Evolutionary conservation across 2,797 vertebrate genomes (phyloP).

Genomic region (Semaprochilodus insignis): DNA sequence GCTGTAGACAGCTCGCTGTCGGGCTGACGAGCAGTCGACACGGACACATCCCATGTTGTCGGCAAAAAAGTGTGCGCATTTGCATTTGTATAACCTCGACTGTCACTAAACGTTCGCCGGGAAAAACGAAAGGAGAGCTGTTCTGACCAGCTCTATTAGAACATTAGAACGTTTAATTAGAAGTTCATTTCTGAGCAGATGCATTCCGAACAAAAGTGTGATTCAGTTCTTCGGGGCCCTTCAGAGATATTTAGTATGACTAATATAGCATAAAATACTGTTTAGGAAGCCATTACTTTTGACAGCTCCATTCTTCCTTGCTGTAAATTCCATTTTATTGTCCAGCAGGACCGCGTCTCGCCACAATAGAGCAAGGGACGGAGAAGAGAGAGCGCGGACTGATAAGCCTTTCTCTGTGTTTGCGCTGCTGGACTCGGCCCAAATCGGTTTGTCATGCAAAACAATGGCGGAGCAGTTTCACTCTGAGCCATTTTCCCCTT

Average conservation of each 20-base stretch:
- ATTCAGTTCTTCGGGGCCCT: slow-evolving; percentile 35
- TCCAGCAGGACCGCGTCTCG: slow-evolving; percentile 31
- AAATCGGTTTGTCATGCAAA: slow-evolving; percentile 53
- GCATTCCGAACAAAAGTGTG: slow-evolving; percentile 44
- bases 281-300: slow-evolving; percentile 59
- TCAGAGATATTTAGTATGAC: slow-evolving; percentile 64
- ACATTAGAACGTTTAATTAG: slow-evolving; percentile 59
- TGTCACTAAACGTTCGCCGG: slow-evolving; percentile 22
- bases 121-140: not conserved
- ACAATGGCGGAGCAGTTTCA: slow-evolving; percentile 34
- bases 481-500: slow-evolving; percentile 39
- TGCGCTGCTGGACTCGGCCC: slow-evolving; percentile 34
- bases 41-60: not conserved
- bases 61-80: not conserved
- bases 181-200: slow-evolving; percentile 52
- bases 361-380: slow-evolving; percentile 34
- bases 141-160: slow-evolving; percentile 44
- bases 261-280: slow-evolving; percentile 67
- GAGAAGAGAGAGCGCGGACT: slow-evolving; percentile 36
- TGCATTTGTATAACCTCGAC: slow-evolving; percentile 39
- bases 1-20: not conserved
- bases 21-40: not conserved
- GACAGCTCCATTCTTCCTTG: slow-evolving; percentile 62
- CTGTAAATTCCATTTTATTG: slow-evolving; percentile 44
- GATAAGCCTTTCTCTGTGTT: slow-evolving; percentile 48